Percentiles rank a stretch among this genome's conserved stretches.
These are phyloP conservation scores for Synergus gifuensis DNA, from an alignment of 2,888 invertebrate genomes.

Conservation along the genomic window DNA sequence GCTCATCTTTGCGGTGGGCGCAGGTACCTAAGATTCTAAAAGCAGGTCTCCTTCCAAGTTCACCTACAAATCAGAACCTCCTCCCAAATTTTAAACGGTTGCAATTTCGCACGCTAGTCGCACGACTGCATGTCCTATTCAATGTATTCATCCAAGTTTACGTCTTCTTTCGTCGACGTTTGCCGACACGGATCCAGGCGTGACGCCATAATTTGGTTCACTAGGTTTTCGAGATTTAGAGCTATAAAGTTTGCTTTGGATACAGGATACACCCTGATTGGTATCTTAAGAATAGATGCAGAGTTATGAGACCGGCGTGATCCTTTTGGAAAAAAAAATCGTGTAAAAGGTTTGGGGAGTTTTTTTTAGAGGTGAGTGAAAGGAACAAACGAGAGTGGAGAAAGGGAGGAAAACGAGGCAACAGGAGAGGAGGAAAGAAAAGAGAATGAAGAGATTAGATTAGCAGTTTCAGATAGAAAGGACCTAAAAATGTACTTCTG, in stretches of 20 bases:
- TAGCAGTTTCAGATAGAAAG: background rate
- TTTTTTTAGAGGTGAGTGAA: conserved; percentile 21
- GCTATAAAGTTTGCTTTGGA: conserved; percentile 37
- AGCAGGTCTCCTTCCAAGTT: conserved; percentile 1
- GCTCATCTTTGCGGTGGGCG: conserved; percentile 35
- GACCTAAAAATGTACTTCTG: conserved; percentile 8
- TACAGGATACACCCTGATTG: conserved; percentile 8
- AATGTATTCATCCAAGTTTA: conserved; percentile 44
- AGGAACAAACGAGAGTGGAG: conserved; percentile 9
- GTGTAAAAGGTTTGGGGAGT: conserved; percentile 9
- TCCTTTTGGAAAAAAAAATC: background rate
- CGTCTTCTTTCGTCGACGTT: conserved; percentile 40
- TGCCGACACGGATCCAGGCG: conserved; percentile 45
- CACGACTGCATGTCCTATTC: conserved; percentile 36
- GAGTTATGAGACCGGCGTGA: conserved; percentile 15
- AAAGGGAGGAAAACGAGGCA: background rate
- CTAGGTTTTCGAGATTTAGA: conserved; percentile 24
- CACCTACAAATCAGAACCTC: conserved; percentile 29
- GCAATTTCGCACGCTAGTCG: conserved; percentile 38
- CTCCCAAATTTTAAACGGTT: conserved; percentile 16
- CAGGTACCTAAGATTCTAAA: conserved; percentile 24
- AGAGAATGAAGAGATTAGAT: conserved; percentile 25
- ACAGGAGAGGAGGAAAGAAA: conserved; percentile 18
- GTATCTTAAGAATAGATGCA: conserved; percentile 20
- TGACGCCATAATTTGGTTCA: conserved; percentile 45